Evolutionary conservation across 1,140 invertebrate genomes (phyloP).

Genomic region (Dysdera silvatica): DNA sequence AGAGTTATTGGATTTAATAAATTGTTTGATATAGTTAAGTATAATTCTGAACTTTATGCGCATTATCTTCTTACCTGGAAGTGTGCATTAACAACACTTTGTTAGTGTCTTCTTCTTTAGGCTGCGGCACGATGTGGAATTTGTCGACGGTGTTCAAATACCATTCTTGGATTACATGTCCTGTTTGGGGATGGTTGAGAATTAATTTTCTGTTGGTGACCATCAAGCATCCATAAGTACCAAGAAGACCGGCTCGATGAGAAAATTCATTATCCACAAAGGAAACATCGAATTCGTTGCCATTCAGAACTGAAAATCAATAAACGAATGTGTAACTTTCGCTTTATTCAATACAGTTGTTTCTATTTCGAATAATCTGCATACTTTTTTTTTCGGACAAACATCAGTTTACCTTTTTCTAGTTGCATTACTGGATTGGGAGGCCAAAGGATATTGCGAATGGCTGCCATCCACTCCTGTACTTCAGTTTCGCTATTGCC

Average conservation of each 20-base stretch:
- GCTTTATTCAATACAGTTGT: neutral
- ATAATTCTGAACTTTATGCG: neutral
- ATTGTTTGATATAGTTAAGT: neutral
- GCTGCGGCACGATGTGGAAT: slow-evolving; percentile 20
- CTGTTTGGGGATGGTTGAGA: slow-evolving; percentile 21
- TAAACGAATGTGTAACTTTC: neutral
- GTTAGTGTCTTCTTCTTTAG: slow-evolving; percentile 17
- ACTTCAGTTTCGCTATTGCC: slow-evolving; percentile 19
- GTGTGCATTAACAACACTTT: slow-evolving; percentile 25
- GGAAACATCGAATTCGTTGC: slow-evolving; percentile 18
- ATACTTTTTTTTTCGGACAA: too few relatives aligned
- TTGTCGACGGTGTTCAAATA: slow-evolving; percentile 28
- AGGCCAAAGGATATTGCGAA: slow-evolving; percentile 29
- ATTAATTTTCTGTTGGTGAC: slow-evolving; percentile 24
- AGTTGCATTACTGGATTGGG: slow-evolving; percentile 24
- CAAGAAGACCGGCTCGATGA: slow-evolving; percentile 21
- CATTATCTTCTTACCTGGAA: slow-evolving; percentile 20
- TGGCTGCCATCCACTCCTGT: slow-evolving; percentile 30
- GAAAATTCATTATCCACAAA: slow-evolving; percentile 30
- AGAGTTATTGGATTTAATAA: neutral
- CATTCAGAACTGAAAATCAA: slow-evolving; percentile 17
- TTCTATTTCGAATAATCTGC: neutral
- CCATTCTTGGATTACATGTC: slow-evolving; percentile 32
- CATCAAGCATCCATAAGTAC: slow-evolving; percentile 27
- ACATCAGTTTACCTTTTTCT: slow-evolving; percentile 29